These are phyloP conservation scores for Valencia hispanica DNA, from an alignment of 2,797 vertebrate species.

Conservation along the genomic window DNA sequence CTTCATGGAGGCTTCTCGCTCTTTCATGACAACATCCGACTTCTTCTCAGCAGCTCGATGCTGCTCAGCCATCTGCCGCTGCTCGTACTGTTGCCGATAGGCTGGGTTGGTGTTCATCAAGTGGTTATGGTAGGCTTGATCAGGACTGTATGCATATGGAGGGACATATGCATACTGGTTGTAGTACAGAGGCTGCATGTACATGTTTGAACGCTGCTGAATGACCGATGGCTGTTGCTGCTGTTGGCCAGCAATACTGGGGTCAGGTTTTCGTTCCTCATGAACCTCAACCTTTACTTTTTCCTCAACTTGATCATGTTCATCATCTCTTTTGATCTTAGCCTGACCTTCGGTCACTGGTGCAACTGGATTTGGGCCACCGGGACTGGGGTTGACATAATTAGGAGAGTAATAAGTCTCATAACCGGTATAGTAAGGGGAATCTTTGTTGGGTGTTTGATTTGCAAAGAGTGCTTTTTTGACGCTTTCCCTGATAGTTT, in stretches of 20 bases:
- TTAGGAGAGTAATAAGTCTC: slow-evolving; percentile 95
- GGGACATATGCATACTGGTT: slow-evolving; percentile 98
- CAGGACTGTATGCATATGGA: slow-evolving; percentile 91
- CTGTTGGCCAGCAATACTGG: slow-evolving; percentile 81
- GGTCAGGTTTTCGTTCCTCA: slow-evolving; percentile 93
- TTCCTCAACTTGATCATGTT: slow-evolving; percentile 87
- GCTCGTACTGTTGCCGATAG: slow-evolving; percentile 95
- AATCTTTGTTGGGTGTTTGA: slow-evolving; percentile 91
- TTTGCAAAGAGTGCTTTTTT: slow-evolving; percentile 94
- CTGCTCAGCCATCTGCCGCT: slow-evolving; percentile 90
- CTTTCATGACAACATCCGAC: slow-evolving; percentile 87
- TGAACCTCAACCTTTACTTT: slow-evolving; percentile 89
- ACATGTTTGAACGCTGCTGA: slow-evolving; percentile 96
- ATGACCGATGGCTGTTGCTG: slow-evolving; percentile 96
- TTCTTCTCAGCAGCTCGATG: slow-evolving; percentile 93
- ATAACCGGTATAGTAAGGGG: slow-evolving; percentile 92
- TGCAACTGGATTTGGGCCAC: slow-evolving; percentile 82
- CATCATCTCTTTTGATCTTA: slow-evolving; percentile 95
- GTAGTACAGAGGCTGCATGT: slow-evolving; percentile 99
- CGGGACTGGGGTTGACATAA: slow-evolving; percentile 92
- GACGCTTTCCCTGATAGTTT: slow-evolving; percentile 89
- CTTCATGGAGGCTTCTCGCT: slow-evolving; percentile 87
- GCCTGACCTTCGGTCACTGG: slow-evolving; percentile 83
- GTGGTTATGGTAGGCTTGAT: slow-evolving; percentile 96
- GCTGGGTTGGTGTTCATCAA: slow-evolving; percentile 92